Base-by-base conservation (phyloP, 2,797 vertebrate species). In the Tenualosa ilisha region DNA sequence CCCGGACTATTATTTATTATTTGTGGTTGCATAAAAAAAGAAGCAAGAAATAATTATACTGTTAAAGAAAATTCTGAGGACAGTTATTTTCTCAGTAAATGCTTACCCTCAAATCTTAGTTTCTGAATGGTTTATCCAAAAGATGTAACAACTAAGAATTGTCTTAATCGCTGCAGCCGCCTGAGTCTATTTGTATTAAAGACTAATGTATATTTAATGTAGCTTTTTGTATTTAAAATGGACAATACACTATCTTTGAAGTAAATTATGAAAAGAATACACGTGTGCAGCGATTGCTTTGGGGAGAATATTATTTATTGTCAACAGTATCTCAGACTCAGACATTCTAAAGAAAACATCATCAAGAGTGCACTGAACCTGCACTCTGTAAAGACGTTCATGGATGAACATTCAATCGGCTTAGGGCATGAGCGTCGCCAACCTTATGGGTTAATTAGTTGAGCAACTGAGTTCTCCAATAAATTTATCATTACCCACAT, bases 121-220 rank as follows among this genome's bases (percentile, higher is more conserved):
- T 96, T 96, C 94, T 96, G 95, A 96, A 96, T 95, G 95, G 89
- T 93, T 95, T 95, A 94, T 94, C 93, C 95, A 94, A 94, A 95
- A 94, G 91, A 94, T 96, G 94, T 96, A 96, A 95, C 88, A 93
- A 61, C 92, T 93, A 91, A 96, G 89, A 95, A 96, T 95, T 94
- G 97, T 97, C 96, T 98, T 97, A 97, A 96, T 94, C 96, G 94
- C 95, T 93, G 94, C 96, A 96, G 95, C 92, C 93, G 92, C 94
- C 94, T 93, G 93, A 96, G 96, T 97, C 94, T 94, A 97, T 99
- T 98, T 99, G 97, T 98, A 99, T 97, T 93, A 96, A 97, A 97
- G 95, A 97, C 96, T 97, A 97, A 98, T 99, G 98, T 99, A 98
- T 98, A 99, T 99, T 99, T 99, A 98, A 98, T 98, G 98, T 99